Percentiles rank a stretch among this genome's conserved stretches.
Conservation (phyloP, 2,888 invertebrate genomes). For the Ommatoiulus sabulosus region DNA sequence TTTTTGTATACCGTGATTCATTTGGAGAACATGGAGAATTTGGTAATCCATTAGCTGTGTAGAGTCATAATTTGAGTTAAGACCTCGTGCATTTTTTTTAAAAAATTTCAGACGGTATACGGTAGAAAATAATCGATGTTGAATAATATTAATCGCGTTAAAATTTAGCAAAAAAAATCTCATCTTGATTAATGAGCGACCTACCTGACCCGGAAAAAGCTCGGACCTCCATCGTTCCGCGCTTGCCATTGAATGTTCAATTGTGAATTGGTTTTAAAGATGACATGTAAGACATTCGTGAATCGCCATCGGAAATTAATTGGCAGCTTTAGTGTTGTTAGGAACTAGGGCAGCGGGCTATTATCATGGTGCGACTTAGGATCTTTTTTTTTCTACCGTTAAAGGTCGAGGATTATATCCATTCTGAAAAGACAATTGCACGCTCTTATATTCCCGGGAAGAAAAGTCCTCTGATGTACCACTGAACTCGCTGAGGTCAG, state of each 20-base stretch:
- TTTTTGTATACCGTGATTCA: no score
- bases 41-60: no score
- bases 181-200: slow-evolving; percentile 36
- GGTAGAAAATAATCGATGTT: background rate
- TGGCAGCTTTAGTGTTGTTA: slow-evolving; percentile 22
- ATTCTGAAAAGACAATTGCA: slow-evolving; percentile 37
- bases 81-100: no score
- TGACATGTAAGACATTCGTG: background rate
- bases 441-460: background rate
- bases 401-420: slow-evolving; percentile 35
- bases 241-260: background rate
- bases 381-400: background rate
- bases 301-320: slow-evolving; percentile 31
- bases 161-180: background rate
- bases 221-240: background rate
- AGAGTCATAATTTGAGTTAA: no score
- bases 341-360: slow-evolving; percentile 36
- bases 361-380: slow-evolving; percentile 2
- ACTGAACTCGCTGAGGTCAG: slow-evolving; percentile 19
- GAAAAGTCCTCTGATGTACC: slow-evolving; percentile 26
- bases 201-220: slow-evolving; percentile 8
- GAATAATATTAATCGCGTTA: background rate
- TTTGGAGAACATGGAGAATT: no score
- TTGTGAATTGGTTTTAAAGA: background rate
- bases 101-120: background rate